Percentiles rank a stretch among this genome's conserved stretches.
phyloP scores from a whole-genome alignment of 2,888 invertebrate genomes.

The Drosophila nr. perissopoda region DNA sequence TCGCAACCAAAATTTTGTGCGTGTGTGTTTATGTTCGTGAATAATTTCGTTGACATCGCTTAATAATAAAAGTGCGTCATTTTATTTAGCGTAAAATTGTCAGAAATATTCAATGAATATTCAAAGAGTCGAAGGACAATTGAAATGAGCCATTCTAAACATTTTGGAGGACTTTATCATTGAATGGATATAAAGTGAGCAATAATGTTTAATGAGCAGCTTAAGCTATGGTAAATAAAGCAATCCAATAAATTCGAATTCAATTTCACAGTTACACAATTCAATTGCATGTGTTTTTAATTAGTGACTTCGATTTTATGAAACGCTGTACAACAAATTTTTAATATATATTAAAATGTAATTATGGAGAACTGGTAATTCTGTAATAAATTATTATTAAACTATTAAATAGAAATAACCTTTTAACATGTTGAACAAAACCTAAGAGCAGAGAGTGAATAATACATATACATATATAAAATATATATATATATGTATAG shows the following conservation, averaged over 20 bases:
- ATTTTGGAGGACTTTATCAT: slow-evolving; percentile 13
- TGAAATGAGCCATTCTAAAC: slow-evolving; percentile 8
- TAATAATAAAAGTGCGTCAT: slow-evolving; percentile 38
- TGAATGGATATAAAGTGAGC: background rate
- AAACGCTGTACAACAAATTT: background rate
- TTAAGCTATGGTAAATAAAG: slow-evolving; percentile 23
- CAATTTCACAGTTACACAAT: background rate
- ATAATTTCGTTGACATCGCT: background rate
- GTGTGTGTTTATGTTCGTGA: slow-evolving; percentile 15
- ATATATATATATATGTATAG: background rate
- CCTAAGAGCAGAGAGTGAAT: background rate
- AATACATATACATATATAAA: background rate
- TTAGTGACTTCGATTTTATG: background rate
- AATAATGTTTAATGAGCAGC: slow-evolving; percentile 4
- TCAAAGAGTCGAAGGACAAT: slow-evolving; percentile 21
- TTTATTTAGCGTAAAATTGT: slow-evolving; percentile 19
- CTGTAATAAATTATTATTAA: slow-evolving; percentile 13
- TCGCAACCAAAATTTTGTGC: background rate
- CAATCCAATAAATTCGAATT: background rate
- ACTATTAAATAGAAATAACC: background rate
- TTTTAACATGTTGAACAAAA: slow-evolving; percentile 16
- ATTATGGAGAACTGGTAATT: background rate
- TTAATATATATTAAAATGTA: background rate
- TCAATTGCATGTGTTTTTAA: background rate
- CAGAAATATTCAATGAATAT: slow-evolving; percentile 5